These are phyloP conservation scores for Hycleus cichorii DNA, from an alignment of 1,140 invertebrate genomes.

Conservation along the genomic window DNA sequence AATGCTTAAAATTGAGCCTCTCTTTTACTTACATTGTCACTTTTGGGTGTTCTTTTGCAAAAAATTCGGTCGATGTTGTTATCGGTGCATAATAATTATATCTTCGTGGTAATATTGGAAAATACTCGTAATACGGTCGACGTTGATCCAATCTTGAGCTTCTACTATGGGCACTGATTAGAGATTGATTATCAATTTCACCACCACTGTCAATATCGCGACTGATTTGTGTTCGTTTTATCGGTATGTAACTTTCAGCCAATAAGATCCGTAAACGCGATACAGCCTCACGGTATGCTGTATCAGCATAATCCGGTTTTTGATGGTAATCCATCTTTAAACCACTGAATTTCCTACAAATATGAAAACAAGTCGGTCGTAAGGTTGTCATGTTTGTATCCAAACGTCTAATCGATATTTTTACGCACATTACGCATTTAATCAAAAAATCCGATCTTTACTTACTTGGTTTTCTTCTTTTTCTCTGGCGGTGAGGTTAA, in stretches of 20 bases:
- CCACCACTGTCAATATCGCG: conserved; percentile 42
- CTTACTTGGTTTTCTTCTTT: conserved; percentile 34
- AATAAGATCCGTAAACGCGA: conserved; percentile 66
- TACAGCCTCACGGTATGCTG: conserved; percentile 74
- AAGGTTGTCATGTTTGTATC: background rate
- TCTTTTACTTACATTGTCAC: conserved; percentile 18
- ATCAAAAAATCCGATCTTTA: conserved; percentile 1
- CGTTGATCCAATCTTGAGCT: conserved; percentile 22
- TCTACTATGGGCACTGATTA: conserved; percentile 34
- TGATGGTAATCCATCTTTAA: conserved; percentile 44
- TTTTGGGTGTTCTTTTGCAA: conserved; percentile 1
- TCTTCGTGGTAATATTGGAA: conserved; percentile 41
- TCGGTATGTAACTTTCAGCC: conserved; percentile 63
- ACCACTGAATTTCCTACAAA: conserved; percentile 28
- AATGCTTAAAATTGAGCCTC: background rate
- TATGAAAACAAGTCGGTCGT: background rate
- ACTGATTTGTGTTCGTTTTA: conserved; percentile 35
- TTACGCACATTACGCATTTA: background rate
- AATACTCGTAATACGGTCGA: conserved; percentile 25
- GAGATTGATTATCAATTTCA: conserved; percentile 48
- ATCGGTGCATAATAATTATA: conserved; percentile 29
- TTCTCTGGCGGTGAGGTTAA: conserved; percentile 29
- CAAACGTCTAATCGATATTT: conserved; percentile 1
- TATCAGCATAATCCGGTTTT: conserved; percentile 68
- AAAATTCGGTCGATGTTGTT: conserved; percentile 5